phyloP scores from a whole-genome alignment of 2,113 vertebrate species.

The Brevimyrus niger region DNA sequence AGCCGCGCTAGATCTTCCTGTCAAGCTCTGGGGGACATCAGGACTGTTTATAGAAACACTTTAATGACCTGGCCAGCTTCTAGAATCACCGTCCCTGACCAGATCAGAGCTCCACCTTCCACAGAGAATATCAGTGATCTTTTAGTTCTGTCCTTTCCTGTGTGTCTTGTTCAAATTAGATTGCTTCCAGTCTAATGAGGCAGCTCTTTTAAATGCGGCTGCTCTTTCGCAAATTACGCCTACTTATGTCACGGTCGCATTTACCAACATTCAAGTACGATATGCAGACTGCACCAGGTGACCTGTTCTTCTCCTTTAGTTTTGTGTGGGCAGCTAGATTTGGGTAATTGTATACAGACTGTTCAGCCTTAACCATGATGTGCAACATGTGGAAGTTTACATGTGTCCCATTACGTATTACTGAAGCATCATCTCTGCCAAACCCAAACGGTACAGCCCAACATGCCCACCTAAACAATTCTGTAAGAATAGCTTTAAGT shows the following conservation, averaged over 20 bases:
- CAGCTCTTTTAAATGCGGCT: background rate
- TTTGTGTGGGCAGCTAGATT: background rate
- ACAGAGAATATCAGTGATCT: constrained; percentile 8
- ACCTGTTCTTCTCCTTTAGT: background rate
- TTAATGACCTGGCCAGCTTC: constrained; percentile 47
- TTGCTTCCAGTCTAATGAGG: constrained; percentile 26
- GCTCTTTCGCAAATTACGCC: background rate
- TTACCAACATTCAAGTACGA: background rate
- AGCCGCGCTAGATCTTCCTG: background rate
- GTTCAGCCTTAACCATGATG: background rate
- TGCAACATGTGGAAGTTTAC: background rate
- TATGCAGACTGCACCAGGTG: background rate
- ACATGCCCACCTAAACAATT: background rate
- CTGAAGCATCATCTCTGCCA: background rate
- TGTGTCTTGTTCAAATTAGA: constrained; percentile 27
- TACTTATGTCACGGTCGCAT: too few relatives aligned
- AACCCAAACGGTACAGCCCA: background rate
- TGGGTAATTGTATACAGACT: background rate
- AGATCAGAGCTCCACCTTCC: background rate
- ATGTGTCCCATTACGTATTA: background rate
- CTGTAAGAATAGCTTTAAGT: background rate
- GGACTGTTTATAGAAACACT: constrained; percentile 60
- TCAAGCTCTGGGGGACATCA: constrained; percentile 25
- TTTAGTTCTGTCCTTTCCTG: constrained; percentile 6
- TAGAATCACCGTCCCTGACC: constrained; percentile 23